Evolutionary conservation across 2,797 vertebrate species (phyloP).

Genomic region (Vireo griseus): DNA sequence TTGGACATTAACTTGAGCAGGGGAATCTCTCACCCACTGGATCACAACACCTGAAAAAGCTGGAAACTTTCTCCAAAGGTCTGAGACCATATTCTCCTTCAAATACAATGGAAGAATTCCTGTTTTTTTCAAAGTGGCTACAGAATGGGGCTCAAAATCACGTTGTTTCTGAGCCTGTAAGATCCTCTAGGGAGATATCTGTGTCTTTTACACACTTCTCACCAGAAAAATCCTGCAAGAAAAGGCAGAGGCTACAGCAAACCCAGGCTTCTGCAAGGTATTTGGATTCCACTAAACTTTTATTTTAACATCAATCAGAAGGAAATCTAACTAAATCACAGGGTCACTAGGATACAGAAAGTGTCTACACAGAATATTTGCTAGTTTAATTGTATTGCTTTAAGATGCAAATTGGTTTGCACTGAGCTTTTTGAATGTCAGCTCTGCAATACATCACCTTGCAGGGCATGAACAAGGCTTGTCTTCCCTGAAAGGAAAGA

Average conservation of each 20-base stretch:
- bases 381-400: not conserved
- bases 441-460: not conserved
- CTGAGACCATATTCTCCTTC: not conserved
- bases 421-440: not conserved
- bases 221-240: not conserved
- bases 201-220: not conserved
- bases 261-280: not conserved
- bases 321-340: not conserved
- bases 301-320: not conserved
- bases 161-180: not conserved
- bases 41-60: not conserved
- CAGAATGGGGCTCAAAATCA: not conserved
- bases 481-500: not conserved
- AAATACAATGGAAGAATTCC: not conserved
- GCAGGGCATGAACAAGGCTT: not conserved
- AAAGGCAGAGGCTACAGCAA: not conserved
- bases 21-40: not conserved
- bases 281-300: not conserved
- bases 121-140: not conserved
- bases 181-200: not conserved
- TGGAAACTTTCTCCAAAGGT: not conserved
- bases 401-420: not conserved
- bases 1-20: not conserved
- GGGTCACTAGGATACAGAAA: not conserved
- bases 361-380: not conserved